Evolutionary conservation across 2,888 invertebrate genomes (phyloP).

Genomic region (Seira musarum): DNA sequence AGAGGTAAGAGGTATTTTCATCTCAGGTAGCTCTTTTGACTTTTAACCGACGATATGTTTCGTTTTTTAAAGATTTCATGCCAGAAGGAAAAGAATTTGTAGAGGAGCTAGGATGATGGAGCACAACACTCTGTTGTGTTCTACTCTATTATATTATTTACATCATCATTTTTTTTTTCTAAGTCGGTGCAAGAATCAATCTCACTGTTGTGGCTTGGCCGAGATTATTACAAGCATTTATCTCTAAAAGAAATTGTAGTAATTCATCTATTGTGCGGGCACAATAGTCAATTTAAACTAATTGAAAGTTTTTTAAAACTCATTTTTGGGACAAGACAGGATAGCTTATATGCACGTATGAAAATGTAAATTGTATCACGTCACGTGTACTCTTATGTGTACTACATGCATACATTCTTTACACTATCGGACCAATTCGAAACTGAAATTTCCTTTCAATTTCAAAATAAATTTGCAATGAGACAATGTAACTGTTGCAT

Average conservation of each 20-base stretch:
- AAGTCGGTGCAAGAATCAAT: neutral
- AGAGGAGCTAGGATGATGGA: too few relatives aligned
- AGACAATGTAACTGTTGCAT: neutral
- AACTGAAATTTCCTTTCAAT: neutral
- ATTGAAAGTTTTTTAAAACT: constrained; percentile 41
- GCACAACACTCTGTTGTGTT: too few relatives aligned
- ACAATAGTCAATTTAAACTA: constrained; percentile 35
- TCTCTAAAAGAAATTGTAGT: neutral
- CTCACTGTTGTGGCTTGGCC: neutral
- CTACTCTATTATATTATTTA: too few relatives aligned
- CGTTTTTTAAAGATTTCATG: too few relatives aligned
- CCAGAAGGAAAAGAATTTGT: too few relatives aligned
- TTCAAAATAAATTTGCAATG: neutral
- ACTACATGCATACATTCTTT: too few relatives aligned
- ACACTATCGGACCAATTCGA: too few relatives aligned
- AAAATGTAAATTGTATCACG: neutral
- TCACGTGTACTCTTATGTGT: neutral
- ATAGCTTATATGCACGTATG: neutral
- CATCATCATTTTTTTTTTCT: constrained; percentile 12
- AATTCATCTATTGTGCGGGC: neutral
- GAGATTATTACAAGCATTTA: neutral
- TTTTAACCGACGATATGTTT: too few relatives aligned
- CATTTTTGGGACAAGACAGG: too few relatives aligned
- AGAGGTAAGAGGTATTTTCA: too few relatives aligned
- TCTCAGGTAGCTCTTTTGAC: too few relatives aligned